Conservation (phyloP, 2,888 invertebrate species). For the Eueremaeus valkanovi region DNA sequence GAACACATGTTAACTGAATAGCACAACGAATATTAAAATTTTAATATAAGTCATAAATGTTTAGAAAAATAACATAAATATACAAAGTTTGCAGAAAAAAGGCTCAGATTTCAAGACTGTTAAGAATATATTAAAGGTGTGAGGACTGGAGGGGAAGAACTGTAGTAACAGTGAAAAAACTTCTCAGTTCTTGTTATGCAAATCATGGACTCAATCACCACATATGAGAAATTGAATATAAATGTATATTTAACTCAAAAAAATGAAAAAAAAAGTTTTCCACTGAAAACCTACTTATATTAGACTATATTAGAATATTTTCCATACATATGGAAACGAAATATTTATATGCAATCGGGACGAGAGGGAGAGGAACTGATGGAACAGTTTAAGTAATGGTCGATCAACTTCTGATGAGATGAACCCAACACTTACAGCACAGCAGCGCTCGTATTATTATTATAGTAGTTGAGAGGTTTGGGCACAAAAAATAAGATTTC, state of each 20-base stretch:
- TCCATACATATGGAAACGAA: constrained; percentile 20
- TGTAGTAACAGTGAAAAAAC: background rate
- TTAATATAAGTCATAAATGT: background rate
- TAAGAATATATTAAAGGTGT: background rate
- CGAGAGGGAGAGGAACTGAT: constrained; percentile 9
- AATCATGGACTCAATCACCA: constrained; percentile 12
- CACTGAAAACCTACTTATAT: background rate
- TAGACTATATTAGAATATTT: background rate
- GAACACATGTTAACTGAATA: background rate
- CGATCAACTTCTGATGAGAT: constrained; percentile 21
- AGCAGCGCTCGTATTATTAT: constrained; percentile 2
- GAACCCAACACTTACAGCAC: background rate
- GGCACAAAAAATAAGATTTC: background rate
- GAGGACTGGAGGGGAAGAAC: background rate
- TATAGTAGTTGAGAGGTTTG: background rate
- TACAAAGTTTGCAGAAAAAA: background rate
- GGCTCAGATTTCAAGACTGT: background rate
- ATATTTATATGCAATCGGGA: constrained; percentile 19
- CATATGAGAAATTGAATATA: constrained; percentile 25
- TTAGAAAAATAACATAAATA: background rate
- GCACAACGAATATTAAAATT: background rate
- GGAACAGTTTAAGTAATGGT: constrained; percentile 9
- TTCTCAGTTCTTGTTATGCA: constrained; percentile 14
- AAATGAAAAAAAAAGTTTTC: background rate
- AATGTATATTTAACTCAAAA: constrained; percentile 18